These are phyloP conservation scores for Lacerta viridis DNA, from an alignment of 2,797 vertebrate species.

Conservation along the genomic window DNA sequence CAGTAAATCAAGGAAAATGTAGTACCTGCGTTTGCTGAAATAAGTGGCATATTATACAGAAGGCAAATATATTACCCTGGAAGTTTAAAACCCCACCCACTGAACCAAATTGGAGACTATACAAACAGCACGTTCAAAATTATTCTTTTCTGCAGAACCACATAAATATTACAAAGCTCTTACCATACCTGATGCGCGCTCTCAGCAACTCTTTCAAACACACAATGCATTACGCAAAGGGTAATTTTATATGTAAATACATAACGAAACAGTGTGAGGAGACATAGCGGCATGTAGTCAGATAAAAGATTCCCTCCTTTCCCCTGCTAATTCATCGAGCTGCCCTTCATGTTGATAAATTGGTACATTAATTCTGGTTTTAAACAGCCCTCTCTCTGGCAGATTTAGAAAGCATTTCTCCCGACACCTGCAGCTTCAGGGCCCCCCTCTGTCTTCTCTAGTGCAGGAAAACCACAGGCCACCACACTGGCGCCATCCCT, in stretches of 20 bases:
- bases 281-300: constrained; percentile 43
- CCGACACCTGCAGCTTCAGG: constrained; percentile 82
- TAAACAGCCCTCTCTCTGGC: constrained; percentile 42
- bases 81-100: constrained; percentile 35
- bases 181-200: constrained; percentile 74
- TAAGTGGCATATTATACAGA: constrained; percentile 40
- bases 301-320: constrained; percentile 39
- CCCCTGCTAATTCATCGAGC: constrained; percentile 23
- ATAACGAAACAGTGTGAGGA: constrained; percentile 55
- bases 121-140: constrained; percentile 50
- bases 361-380: constrained; percentile 39
- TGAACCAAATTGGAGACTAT: constrained; percentile 52
- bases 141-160: constrained; percentile 63
- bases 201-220: constrained; percentile 64
- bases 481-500: constrained; percentile 95
- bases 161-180: constrained; percentile 76
- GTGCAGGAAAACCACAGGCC: constrained; percentile 95
- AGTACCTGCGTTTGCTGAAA: constrained; percentile 45
- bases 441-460: constrained; percentile 76
- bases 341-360: constrained; percentile 53
- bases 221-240: constrained; percentile 56
- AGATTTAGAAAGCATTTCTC: constrained; percentile 57
- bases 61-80: constrained; percentile 35
- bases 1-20: constrained; percentile 59
- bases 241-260: constrained; percentile 64